Evolutionary conservation across 30 jellyfish, hydroid and myxozoan species (phyloP), one percentile per base, ranked within the genome.

Genomic region (Sanderia malayensis): DNA sequence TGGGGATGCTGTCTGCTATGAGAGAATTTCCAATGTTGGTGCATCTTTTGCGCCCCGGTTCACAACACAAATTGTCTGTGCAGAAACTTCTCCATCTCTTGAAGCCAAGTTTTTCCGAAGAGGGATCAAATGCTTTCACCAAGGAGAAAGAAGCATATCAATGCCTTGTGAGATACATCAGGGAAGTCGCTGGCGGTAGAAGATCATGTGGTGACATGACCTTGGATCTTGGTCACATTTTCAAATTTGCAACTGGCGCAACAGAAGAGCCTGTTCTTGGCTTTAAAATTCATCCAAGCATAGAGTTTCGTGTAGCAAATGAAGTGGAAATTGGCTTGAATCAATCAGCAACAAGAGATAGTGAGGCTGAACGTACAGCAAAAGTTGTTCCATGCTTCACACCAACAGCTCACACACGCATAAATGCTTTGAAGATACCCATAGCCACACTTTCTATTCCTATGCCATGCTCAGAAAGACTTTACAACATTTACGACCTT

Each of bases 381-480:
- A 60, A 60, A 60, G 22, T 31, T 60, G 46, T 60, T 23, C 49
- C 49, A 4, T 25, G 57, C 73, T 60, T 60, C 53, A 60, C 46
- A 25, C 73, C 73, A 60, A 25, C 73, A 25, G 46, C 73, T 25
- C 73, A 60, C 73, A 60, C 73, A 60, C 23, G 73, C 49, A 60
- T 60, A 57, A 60, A 60, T 17, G 73, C 23, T 60, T 23, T 60
- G 73, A 60, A 60, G 46, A 4, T 60, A 15, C 73, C 73, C 46
- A 60, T 3, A 31, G 73, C 73, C 18, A 60, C 73, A 6, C 57
- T 25, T 60, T 25, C 22, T n/a, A n/a, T 60, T 60, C 47, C 73
- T 60, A 3, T 60, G 73, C 73, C 73, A 25, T 25, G 49, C 49
- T 60, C 22, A 60, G 73, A 60, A 53, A 25, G 49, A 55, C 31